These are phyloP conservation scores for Girardinichthys multiradiatus DNA, from an alignment of 2,113 vertebrate genomes.

Conservation along the genomic window DNA sequence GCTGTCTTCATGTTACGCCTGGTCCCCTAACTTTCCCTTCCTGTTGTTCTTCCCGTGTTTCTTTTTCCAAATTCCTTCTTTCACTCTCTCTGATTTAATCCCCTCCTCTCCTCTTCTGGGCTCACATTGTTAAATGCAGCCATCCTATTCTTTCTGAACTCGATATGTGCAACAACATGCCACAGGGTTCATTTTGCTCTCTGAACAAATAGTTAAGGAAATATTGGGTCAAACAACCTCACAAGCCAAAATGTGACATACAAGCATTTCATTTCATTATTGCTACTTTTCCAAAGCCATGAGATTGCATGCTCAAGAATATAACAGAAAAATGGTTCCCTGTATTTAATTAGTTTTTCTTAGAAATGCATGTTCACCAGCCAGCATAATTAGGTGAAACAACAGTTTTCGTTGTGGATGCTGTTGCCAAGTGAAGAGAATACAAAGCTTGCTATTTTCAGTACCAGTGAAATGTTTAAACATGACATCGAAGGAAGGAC, in stretches of 20 bases:
- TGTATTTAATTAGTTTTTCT: no score
- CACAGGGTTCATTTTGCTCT: constrained; percentile 53
- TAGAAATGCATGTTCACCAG: background rate
- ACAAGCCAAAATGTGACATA: constrained; percentile 26
- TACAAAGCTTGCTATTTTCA: background rate
- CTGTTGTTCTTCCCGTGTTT: constrained; percentile 84
- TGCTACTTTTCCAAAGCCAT: constrained; percentile 20
- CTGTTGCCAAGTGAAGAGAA: background rate
- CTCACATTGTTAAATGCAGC: constrained; percentile 51
- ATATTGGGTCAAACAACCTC: constrained; percentile 27
- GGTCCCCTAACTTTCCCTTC: constrained; percentile 79
- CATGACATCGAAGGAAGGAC: background rate
- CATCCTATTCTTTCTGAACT: constrained; percentile 56
- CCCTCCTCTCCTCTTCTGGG: constrained; percentile 16
- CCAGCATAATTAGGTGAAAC: background rate
- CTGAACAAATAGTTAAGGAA: constrained; percentile 40
- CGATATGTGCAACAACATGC: constrained; percentile 46
- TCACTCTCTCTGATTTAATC: constrained; percentile 51
- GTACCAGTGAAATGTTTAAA: background rate
- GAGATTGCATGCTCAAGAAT: background rate
- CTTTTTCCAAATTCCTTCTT: constrained; percentile 76
- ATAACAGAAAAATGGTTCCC: background rate
- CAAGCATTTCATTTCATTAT: constrained; percentile 25
- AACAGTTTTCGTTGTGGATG: background rate
- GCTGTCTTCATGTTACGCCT: constrained; percentile 81